These are phyloP conservation scores for Atethmia centrago DNA, from an alignment of 2,888 invertebrate species.

Conservation along the genomic window DNA sequence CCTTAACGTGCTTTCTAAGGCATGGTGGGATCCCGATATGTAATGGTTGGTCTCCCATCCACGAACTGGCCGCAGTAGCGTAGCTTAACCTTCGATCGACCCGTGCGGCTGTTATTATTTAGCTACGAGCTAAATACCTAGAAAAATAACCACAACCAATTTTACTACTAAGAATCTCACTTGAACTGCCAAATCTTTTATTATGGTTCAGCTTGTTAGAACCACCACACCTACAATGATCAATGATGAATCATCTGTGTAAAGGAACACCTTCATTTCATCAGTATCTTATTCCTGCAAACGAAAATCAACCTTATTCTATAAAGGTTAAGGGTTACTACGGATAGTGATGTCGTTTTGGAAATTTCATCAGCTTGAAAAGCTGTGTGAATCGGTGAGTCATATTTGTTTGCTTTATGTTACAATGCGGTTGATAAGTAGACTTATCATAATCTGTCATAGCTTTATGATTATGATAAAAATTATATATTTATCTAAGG, in stretches of 20 bases:
- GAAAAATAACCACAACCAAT: background rate
- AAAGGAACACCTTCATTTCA: conserved; percentile 62
- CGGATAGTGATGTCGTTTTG: background rate
- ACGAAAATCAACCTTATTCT: background rate
- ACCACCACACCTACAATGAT: conserved; percentile 56
- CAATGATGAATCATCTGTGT: conserved; percentile 62
- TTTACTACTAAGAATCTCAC: conserved; percentile 14
- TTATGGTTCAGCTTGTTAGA: conserved; percentile 14
- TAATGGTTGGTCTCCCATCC: too few relatives aligned
- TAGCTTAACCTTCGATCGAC: too few relatives aligned
- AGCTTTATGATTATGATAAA: too few relatives aligned
- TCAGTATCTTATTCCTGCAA: conserved; percentile 51
- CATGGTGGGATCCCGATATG: too few relatives aligned
- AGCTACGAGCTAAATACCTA: too few relatives aligned
- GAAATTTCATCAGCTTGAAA: conserved; percentile 53
- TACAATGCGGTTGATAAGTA: conserved; percentile 8
- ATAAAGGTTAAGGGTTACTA: background rate
- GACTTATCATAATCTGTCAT: background rate
- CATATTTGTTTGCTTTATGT: conserved; percentile 26
- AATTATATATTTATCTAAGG: too few relatives aligned
- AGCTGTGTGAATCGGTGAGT: conserved; percentile 35
- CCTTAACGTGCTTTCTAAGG: too few relatives aligned
- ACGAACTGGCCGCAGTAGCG: too few relatives aligned
- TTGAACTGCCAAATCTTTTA: conserved; percentile 8
- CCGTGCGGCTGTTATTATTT: too few relatives aligned